A percentile compares a stretch with the other conserved stretches of the same genome.
phyloP scores from a whole-genome alignment of 1,140 invertebrate genomes.

The Nymphalis io region DNA sequence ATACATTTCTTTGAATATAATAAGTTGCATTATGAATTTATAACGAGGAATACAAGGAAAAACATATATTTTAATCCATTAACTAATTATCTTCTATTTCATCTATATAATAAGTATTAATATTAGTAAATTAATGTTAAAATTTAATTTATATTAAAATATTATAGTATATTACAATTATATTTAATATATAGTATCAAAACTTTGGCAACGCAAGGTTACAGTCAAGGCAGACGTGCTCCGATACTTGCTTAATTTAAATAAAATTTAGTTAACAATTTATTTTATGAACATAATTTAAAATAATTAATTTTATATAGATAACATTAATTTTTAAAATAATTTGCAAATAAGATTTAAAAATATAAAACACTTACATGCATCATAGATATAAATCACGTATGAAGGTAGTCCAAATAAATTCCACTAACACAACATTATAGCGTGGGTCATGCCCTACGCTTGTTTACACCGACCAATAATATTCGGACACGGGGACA shows the following conservation, averaged over 20 bases:
- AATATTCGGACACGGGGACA: background rate
- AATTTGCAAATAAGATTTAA: background rate
- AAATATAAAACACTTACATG: slow-evolving; percentile 64
- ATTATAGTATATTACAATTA: no score
- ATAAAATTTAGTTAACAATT: background rate
- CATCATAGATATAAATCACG: slow-evolving; percentile 63
- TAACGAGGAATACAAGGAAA: slow-evolving; percentile 6
- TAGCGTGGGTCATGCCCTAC: slow-evolving; percentile 54
- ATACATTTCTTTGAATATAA: slow-evolving; percentile 26
- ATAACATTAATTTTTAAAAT: background rate
- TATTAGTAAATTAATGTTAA: no score
- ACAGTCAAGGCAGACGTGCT: background rate
- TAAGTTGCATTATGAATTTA: slow-evolving; percentile 20
- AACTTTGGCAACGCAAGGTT: slow-evolving; percentile 1
- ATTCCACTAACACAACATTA: slow-evolving; percentile 62
- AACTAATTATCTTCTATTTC: slow-evolving; percentile 4
- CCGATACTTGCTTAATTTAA: background rate
- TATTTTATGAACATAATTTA: no score
- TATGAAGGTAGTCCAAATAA: slow-evolving; percentile 41
- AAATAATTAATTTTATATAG: no score
- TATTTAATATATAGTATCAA: no score
- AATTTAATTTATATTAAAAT: no score
- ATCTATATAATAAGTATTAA: background rate
- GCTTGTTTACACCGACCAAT: slow-evolving; percentile 44
- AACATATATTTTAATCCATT: background rate